A percentile compares a stretch with the other conserved stretches of the same genome.
These are phyloP conservation scores for Chironomus striatipennis DNA, from an alignment of 1,140 invertebrate genomes.

Conservation along the genomic window DNA sequence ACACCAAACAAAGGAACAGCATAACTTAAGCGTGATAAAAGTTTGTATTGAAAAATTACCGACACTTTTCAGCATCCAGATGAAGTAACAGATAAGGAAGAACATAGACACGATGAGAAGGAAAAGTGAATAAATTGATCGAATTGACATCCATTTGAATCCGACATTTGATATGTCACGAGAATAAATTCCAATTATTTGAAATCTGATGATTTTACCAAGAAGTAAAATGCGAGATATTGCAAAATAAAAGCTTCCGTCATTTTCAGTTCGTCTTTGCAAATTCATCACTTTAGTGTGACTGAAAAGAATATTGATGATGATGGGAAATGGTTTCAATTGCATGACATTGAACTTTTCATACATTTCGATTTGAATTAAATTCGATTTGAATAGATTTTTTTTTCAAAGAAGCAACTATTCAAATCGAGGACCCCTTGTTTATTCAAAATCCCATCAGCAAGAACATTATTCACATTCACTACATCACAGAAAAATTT, in stretches of 20 bases:
- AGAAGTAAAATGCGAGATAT: neutral
- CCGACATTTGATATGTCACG: neutral
- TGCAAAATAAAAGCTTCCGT: neutral
- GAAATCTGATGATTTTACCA: neutral
- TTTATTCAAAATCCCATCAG: too few species aligned
- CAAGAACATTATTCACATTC: too few species aligned
- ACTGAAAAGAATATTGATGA: neutral
- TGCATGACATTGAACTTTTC: too few species aligned
- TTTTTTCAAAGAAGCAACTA: too few species aligned
- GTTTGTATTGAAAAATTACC: neutral
- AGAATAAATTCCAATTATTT: neutral
- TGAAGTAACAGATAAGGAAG: neutral
- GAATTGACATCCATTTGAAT: neutral
- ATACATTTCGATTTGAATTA: too few species aligned
- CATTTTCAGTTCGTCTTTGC: neutral
- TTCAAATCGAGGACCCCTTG: too few species aligned
- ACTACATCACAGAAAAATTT: too few species aligned
- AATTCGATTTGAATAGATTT: too few species aligned
- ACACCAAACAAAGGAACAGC: neutral
- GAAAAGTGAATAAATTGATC: neutral
- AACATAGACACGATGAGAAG: neutral
- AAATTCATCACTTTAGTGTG: neutral
- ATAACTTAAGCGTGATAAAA: neutral
- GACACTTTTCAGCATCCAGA: neutral
- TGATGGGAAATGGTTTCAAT: too few species aligned